phyloP scores from a whole-genome alignment of 2,797 vertebrate genomes.

The Scolopax bukidnonensis region DNA sequence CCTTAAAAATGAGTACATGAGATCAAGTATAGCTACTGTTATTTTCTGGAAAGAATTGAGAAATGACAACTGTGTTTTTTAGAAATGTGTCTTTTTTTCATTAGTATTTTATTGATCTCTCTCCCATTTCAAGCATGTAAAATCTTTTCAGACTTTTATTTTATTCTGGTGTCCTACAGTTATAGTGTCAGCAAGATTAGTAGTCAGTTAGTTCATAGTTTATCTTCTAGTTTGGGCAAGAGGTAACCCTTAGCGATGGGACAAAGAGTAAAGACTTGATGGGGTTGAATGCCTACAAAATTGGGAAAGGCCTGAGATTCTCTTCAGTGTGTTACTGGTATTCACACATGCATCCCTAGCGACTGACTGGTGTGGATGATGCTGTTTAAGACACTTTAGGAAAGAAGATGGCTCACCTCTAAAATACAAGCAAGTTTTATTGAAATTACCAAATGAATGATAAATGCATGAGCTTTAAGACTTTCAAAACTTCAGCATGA shows the following conservation, averaged over 20 bases:
- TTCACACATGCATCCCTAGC: accelerated
- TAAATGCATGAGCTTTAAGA: background rate
- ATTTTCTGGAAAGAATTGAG: background rate
- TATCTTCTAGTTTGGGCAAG: background rate
- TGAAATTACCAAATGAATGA: background rate
- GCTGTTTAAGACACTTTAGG: background rate
- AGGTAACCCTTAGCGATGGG: background rate
- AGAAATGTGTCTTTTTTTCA: background rate
- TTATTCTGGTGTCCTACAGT: background rate
- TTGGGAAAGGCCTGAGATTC: background rate
- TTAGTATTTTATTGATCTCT: background rate
- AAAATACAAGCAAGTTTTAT: background rate
- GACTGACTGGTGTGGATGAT: background rate
- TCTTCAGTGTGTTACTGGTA: background rate
- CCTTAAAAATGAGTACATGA: background rate
- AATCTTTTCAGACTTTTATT: background rate
- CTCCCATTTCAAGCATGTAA: background rate
- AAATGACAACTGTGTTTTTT: background rate
- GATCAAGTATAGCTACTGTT: background rate
- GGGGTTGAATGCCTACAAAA: background rate
- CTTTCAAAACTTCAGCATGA: background rate
- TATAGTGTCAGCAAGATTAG: background rate
- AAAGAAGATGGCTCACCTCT: background rate
- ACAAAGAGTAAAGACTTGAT: background rate
- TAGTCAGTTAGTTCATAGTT: background rate